Evolutionary conservation across 2,888 invertebrate genomes (phyloP), one percentile per base, ranked within the genome.

Genomic region (Polymixis flavicincta): DNA sequence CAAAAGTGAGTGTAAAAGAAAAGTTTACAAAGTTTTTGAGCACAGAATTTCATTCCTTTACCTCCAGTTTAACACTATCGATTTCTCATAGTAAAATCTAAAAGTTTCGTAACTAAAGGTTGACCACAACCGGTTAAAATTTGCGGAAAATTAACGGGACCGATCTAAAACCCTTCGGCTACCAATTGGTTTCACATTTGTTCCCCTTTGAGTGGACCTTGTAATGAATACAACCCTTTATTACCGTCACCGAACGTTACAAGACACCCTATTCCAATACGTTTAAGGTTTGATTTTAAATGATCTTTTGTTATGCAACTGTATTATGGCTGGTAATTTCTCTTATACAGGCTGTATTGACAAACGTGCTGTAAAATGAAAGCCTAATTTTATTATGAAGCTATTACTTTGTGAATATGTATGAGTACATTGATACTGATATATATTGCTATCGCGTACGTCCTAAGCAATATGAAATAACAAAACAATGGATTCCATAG

Each of bases 331-430:
- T 85, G 76, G 85, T 76, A 66, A 76, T 78, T 76, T 78, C 74
- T 65, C 67, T 78, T 82, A 87, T 76, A 85, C 66, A 71, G 78
- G n/a, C 60, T 68, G 50, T 81, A 87, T 87, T 88, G 88, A 85
- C 90, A 89, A 89, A 89, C 89, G 85, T 89, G 87, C 90, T 92
- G 92, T 90, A 89, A 91, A 93, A 93, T 92, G 86, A 90, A 91
- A 90, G 85, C 86, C 90, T 93, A 92, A 93, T 92, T 93, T 92
- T 89, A 92, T 93, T 93, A 92, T 89, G 88, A 88, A 89, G 85
- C 88, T 90, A 92, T 92, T 92, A 91, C 74, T 82, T 84, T 73
- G 72, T 76, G 79, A 78, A 78, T 84, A 77, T 80, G 77, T 71
- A 70, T 73, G 78, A 82, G 71, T 60, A 19, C n/a, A 59, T 22